Evolutionary conservation across 1,140 invertebrate genomes (phyloP), one percentile per base, ranked within the genome.

Genomic region (Rhagoletis zephyria): DNA sequence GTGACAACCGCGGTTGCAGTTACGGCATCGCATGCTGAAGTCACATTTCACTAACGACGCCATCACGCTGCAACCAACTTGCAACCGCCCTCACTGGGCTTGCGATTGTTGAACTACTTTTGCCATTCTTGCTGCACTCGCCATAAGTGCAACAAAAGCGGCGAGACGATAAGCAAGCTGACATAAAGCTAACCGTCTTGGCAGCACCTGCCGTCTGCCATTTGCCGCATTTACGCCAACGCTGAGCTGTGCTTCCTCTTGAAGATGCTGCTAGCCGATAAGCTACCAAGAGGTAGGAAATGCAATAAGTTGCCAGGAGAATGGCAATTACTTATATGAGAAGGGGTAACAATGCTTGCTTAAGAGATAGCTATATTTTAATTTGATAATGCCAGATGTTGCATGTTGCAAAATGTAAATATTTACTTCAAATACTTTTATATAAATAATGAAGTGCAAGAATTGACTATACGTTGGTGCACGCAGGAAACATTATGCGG

Each of bases 351-450:
- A 48, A n/a, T 81, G 48, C 48, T 42, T 77, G 45, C 70, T 16
- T 48, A 9, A 42, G 70, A 81, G 74, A 81, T 81, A 81, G 74
- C 30, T 45, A 81, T 81, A 81, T 81, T 81, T 81, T 81, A 81
- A 81, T 81, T 81, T 81, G 74, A 81, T 81, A 81, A 81, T 81
- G 74, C 74, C 74, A 81, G 74, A 81, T 81, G 74, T 51, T 81
- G 48, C 48, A 81, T 14, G 67, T 67, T 56, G 74, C 48, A 81
- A 59, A 51, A 5, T 19, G 48, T 16, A 81, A 81, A 81, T 81
- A 81, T 81, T 81, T 81, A 81, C 48, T 81, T n/a, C 14, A 14
- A 48, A 7, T n/a, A 81, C 5, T 81, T 81, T 81, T 81, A 74
- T 74, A 45, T 74, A 74, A 74, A 30, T 30, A 74, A 74, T 74